Conservation (phyloP, 2,797 vertebrate species). For the Microctenopoma steveboyesi region DNA sequence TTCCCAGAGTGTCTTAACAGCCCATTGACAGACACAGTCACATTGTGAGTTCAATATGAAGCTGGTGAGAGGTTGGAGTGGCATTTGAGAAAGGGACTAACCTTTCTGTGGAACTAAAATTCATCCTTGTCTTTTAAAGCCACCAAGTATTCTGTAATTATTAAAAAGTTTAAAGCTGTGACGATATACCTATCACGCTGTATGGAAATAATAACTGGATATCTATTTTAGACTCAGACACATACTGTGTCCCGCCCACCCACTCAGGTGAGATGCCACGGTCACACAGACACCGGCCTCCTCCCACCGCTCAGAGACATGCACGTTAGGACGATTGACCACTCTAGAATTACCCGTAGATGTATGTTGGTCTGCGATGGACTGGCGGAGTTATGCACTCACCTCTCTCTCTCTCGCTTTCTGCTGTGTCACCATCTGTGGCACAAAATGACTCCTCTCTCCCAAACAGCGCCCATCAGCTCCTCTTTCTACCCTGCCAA, state of each 20-base stretch:
- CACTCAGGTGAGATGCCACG: too few species aligned
- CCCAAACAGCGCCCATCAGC: slow-evolving; percentile 36
- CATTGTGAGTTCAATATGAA: background rate
- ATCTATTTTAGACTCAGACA: too few species aligned
- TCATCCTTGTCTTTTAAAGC: background rate
- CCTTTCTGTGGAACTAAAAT: background rate
- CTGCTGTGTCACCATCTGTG: slow-evolving; percentile 73
- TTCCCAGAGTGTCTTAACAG: slow-evolving; percentile 7
- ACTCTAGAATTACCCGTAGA: too few species aligned
- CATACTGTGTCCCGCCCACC: too few species aligned
- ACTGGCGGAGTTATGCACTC: too few species aligned
- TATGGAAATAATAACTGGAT: too few species aligned
- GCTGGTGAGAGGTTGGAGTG: background rate
- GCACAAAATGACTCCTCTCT: slow-evolving; percentile 46
- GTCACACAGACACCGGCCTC: too few species aligned
- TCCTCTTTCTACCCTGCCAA: slow-evolving; percentile 47
- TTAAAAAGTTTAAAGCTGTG: background rate
- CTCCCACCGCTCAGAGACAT: too few species aligned
- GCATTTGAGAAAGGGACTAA: background rate
- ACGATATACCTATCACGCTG: background rate
- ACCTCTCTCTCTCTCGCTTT: background rate
- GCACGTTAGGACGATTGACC: too few species aligned
- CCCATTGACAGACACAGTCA: too few species aligned
- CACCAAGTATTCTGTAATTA: background rate
- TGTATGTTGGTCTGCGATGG: too few species aligned